Conservation (phyloP, 2,888 invertebrate genomes). For the Gibbula magus region DNA sequence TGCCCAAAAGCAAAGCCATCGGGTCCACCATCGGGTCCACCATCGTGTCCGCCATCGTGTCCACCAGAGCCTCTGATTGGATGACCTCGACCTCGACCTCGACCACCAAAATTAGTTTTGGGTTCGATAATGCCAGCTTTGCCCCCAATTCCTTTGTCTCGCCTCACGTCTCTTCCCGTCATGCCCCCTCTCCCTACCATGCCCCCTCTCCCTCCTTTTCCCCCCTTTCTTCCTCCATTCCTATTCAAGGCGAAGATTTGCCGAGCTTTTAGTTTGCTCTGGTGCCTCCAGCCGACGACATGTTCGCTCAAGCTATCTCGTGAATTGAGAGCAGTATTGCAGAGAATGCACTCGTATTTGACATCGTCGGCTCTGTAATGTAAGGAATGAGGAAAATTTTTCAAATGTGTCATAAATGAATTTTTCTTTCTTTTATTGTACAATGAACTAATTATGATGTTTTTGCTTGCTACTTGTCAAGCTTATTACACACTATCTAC, state of each 20-base stretch:
- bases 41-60: neutral
- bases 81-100: neutral
- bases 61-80: neutral
- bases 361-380: neutral
- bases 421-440: too few relatives aligned
- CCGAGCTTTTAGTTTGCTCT: neutral
- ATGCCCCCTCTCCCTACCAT: neutral
- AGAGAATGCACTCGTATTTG: neutral
- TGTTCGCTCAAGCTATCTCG: neutral
- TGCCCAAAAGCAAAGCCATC: neutral
- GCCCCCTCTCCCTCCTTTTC: neutral
- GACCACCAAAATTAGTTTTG: too few relatives aligned
- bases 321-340: neutral
- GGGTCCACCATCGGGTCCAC: neutral
- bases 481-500: too few relatives aligned
- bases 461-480: too few relatives aligned
- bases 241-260: neutral
- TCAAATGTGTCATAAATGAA: too few relatives aligned
- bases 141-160: neutral
- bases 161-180: neutral
- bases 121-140: neutral
- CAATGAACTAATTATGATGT: too few relatives aligned
- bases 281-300: neutral
- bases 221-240: neutral
- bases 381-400: too few relatives aligned